Percentiles rank a stretch among this genome's conserved stretches.
phyloP scores from a whole-genome alignment of 2,888 invertebrate species.

The Fragum fragum region DNA sequence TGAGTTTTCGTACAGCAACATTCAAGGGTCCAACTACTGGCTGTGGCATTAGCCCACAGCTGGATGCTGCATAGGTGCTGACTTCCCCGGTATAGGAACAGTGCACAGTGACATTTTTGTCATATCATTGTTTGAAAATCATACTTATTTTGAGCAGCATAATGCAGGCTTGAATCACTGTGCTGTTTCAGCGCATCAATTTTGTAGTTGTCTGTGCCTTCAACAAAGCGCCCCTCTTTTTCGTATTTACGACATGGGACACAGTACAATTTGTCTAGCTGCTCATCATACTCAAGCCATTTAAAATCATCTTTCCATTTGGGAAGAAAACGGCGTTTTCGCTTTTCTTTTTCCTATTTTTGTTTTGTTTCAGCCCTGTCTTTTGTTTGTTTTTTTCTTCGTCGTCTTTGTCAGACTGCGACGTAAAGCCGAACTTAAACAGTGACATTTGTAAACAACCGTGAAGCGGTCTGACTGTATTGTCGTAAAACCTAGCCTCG shows the following conservation, averaged over 20 bases:
- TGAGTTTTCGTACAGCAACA: conserved; percentile 24
- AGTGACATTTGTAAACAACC: conserved; percentile 5
- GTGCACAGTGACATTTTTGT: conserved; percentile 2
- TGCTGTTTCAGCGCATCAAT: conserved; percentile 33
- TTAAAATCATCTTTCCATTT: conserved; percentile 30
- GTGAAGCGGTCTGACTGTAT: neutral
- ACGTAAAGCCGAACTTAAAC: conserved; percentile 11
- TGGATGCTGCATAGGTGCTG: neutral
- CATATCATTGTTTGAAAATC: conserved; percentile 1
- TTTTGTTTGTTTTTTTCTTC: conserved; percentile 15
- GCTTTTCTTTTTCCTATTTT: conserved; percentile 22
- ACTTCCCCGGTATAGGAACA: conserved; percentile 18
- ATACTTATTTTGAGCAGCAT: conserved; percentile 15
- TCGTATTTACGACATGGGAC: conserved; percentile 23
- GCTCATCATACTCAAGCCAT: conserved; percentile 28
- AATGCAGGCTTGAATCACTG: conserved; percentile 16
- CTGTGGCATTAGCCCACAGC: conserved; percentile 1
- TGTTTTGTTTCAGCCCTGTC: conserved; percentile 17
- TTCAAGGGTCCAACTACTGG: conserved; percentile 39
- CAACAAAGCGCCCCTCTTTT: conserved; percentile 26
- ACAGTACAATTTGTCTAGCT: conserved; percentile 17
- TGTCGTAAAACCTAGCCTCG: neutral
- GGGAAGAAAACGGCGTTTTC: conserved; percentile 18
- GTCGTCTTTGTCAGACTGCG: neutral
- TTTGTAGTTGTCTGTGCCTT: conserved; percentile 26